phyloP scores from a whole-genome alignment of 2,113 vertebrate genomes.

The Ciconia boyciana region DNA sequence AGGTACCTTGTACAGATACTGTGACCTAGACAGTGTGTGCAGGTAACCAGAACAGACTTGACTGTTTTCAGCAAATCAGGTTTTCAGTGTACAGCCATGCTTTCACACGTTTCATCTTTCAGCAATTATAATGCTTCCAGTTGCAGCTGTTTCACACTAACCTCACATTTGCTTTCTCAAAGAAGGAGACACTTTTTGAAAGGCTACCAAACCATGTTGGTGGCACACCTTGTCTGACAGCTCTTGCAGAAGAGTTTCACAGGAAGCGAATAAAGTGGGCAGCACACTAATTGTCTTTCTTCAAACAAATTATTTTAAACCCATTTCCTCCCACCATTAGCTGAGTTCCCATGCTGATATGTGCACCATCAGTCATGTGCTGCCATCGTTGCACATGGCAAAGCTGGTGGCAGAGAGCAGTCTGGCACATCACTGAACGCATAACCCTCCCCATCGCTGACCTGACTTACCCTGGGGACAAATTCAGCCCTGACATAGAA shows the following conservation, averaged over 20 bases:
- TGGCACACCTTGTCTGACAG: background rate
- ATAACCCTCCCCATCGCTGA: background rate
- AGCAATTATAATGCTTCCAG: background rate
- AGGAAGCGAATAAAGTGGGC: background rate
- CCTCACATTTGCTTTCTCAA: background rate
- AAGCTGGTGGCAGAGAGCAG: background rate
- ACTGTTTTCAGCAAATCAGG: background rate
- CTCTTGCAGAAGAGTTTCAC: background rate
- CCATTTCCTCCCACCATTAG: background rate
- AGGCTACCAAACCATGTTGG: background rate
- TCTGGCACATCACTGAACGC: background rate
- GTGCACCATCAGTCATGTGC: background rate
- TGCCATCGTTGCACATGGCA: background rate
- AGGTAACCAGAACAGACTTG: background rate
- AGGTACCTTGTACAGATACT: background rate
- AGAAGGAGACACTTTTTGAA: background rate
- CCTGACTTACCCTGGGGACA: background rate
- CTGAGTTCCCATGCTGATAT: background rate
- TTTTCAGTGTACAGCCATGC: background rate
- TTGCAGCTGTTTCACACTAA: background rate
- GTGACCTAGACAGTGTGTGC: background rate
- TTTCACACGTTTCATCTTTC: background rate
- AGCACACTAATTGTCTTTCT: background rate
- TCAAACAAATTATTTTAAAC: background rate
- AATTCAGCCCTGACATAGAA: background rate